These are phyloP conservation scores for Cynopterus sphinx DNA, from an alignment of 2,797 vertebrate species.

Conservation along the genomic window DNA sequence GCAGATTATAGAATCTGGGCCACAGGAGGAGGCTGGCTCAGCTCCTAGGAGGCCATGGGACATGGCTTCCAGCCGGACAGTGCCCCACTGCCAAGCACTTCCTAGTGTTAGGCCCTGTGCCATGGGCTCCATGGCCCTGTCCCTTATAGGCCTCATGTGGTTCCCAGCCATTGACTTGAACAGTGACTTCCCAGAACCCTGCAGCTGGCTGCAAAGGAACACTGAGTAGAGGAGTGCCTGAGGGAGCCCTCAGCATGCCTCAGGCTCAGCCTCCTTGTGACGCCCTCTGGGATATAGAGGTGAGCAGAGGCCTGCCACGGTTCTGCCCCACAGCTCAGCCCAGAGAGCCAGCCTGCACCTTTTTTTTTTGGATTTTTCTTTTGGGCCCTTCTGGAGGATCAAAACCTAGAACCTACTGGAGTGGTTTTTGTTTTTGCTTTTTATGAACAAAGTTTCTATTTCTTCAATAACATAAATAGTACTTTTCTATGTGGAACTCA, in stretches of 20 bases:
- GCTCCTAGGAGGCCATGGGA: background rate
- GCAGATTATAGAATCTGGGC: background rate
- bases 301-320: background rate
- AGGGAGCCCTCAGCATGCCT: background rate
- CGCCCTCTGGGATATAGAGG: background rate
- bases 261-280: background rate
- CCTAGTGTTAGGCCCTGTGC: background rate
- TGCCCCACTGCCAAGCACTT: background rate
- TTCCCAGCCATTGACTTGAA: background rate
- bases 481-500: background rate
- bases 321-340: background rate
- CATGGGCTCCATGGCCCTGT: background rate
- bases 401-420: background rate
- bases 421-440: background rate
- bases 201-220: background rate
- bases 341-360: background rate
- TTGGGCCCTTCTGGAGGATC: background rate
- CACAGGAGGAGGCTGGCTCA: background rate
- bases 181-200: background rate
- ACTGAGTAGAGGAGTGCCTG: accelerated
- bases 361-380: constrained; percentile 31
- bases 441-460: background rate
- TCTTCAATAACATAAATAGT: background rate
- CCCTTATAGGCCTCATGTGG: background rate
- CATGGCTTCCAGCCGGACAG: background rate